Evolutionary conservation across 2,888 invertebrate genomes (phyloP).

Genomic region (Acanthosepion lycidas): DNA sequence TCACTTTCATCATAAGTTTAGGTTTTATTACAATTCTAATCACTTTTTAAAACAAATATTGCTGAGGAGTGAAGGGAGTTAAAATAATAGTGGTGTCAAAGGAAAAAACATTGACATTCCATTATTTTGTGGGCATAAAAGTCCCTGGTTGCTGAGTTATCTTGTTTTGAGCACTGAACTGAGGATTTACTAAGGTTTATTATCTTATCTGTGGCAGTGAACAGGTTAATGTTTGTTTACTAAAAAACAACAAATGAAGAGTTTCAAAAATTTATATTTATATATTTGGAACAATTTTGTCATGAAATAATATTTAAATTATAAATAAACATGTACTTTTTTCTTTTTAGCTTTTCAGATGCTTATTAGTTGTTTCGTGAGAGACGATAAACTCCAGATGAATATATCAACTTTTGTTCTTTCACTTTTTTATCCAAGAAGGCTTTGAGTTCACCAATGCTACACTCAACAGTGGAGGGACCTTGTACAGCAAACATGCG

Average conservation of each 20-base stretch:
- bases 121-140: too few relatives aligned
- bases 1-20: too few relatives aligned
- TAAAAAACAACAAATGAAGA: not conserved
- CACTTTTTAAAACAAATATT: too few relatives aligned
- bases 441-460: constrained; percentile 87
- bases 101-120: too few relatives aligned
- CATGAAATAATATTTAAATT: not conserved
- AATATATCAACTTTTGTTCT: constrained; percentile 88
- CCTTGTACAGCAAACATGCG: constrained; percentile 97
- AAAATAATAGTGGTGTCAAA: too few relatives aligned
- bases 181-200: too few relatives aligned
- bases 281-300: not conserved
- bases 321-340: not conserved
- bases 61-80: too few relatives aligned
- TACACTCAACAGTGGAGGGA: constrained; percentile 87
- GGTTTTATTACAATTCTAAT: too few relatives aligned
- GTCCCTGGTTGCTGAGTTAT: too few relatives aligned
- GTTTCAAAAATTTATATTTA: not conserved
- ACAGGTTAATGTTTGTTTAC: too few relatives aligned
- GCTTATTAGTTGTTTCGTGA: constrained; percentile 75
- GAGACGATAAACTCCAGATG: constrained; percentile 90
- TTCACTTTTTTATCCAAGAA: constrained; percentile 94
- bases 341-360: not conserved
- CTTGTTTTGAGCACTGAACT: too few relatives aligned
- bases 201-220: too few relatives aligned